Percentiles rank a stretch among this genome's conserved stretches.
Evolutionary conservation across 2,888 invertebrate genomes (phyloP).

Genomic region (Copidosoma aretas): DNA sequence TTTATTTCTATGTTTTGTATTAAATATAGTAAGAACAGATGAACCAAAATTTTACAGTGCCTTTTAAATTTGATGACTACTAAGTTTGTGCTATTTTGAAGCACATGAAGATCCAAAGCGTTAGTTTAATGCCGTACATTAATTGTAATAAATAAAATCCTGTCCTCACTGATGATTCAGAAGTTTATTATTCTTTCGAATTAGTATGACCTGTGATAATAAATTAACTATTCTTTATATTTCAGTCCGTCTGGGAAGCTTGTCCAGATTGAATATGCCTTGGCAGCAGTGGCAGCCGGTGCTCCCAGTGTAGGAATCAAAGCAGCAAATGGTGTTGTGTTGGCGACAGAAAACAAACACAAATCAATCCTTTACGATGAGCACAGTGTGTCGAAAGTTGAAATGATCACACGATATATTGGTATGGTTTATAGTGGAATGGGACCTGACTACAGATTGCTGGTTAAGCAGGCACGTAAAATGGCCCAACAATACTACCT

Average conservation of each 20-base stretch:
- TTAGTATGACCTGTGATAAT: not conserved
- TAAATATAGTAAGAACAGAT: no score
- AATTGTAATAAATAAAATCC: no score
- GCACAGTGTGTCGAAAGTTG: constrained; percentile 95
- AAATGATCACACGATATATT: constrained; percentile 92
- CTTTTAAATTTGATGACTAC: no score
- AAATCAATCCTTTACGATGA: constrained; percentile 97
- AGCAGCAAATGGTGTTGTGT: constrained; percentile 97
- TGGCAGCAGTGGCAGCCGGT: constrained; percentile 97
- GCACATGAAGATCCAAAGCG: no score
- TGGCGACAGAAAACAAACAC: constrained; percentile 98
- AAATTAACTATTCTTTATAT: constrained; percentile 50
- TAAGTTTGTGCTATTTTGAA: no score
- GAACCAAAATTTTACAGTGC: no score
- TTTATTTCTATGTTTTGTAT: no score
- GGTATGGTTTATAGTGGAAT: constrained; percentile 98
- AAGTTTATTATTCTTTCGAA: not conserved
- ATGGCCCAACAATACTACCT: constrained; percentile 94
- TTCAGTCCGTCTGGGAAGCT: constrained; percentile 97
- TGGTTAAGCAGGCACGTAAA: constrained; percentile 91
- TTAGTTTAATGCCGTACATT: not conserved
- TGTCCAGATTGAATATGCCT: constrained; percentile 99
- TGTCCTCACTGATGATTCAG: no score
- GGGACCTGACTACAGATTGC: constrained; percentile 89
- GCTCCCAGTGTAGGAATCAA: constrained; percentile 99